Evolutionary conservation across 2,113 vertebrate genomes (phyloP).

Genomic region (Tor tambroides): DNA sequence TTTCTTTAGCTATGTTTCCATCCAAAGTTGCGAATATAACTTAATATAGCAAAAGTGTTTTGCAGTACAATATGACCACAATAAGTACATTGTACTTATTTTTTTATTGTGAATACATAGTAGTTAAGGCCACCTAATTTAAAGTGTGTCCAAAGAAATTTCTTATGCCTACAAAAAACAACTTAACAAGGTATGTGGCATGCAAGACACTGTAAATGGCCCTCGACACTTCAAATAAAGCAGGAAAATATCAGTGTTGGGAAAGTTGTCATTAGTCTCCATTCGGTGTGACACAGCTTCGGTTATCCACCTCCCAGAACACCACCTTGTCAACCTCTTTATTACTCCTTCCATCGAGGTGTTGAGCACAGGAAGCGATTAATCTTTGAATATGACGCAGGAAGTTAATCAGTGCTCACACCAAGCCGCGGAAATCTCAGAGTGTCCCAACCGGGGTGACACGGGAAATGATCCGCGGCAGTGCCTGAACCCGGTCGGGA

Average conservation of each 20-base stretch:
- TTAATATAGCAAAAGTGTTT: too few relatives aligned
- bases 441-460: constrained; percentile 44
- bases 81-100: too few relatives aligned
- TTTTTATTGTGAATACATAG: too few relatives aligned
- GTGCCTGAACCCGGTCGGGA: constrained; percentile 5
- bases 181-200: constrained; percentile 6
- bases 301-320: constrained; percentile 31
- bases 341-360: constrained; percentile 32
- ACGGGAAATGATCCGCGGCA: constrained; percentile 47
- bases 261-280: constrained; percentile 41
- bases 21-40: too few relatives aligned
- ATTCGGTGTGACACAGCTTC: constrained; percentile 32
- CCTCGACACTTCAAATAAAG: constrained; percentile 5
- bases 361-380: constrained; percentile 46
- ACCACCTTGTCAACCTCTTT: constrained; percentile 30
- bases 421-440: constrained; percentile 38
- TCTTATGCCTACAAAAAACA: neutral
- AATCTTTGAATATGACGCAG: constrained; percentile 51
- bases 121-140: too few relatives aligned
- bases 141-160: too few relatives aligned
- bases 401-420: constrained; percentile 56
- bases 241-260: neutral
- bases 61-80: too few relatives aligned
- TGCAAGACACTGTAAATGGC: neutral
- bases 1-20: too few relatives aligned